phyloP scores from a whole-genome alignment of 2,888 invertebrate genomes.

The Pristionchus exspectatus region DNA sequence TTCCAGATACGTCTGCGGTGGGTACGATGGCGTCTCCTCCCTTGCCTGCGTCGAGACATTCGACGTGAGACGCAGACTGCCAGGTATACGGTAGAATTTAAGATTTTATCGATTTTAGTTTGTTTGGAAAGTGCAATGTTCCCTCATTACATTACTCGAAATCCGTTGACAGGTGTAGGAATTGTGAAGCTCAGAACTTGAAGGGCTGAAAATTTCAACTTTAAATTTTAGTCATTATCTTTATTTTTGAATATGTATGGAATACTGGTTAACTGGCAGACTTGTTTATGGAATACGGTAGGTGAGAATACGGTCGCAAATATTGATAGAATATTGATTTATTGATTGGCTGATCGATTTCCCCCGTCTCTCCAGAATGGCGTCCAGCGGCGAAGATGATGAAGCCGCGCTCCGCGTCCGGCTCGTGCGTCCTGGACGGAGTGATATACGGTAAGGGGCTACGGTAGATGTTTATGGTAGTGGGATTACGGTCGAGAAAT shows the following conservation, averaged over 20 bases:
- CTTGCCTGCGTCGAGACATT: slow-evolving; percentile 87
- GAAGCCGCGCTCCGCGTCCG: slow-evolving; percentile 81
- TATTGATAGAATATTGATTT: neutral
- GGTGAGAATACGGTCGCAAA: no score
- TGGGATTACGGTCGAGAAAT: neutral
- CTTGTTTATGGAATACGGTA: no score
- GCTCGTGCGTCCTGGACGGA: slow-evolving; percentile 80
- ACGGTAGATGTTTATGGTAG: neutral
- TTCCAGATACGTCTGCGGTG: slow-evolving; percentile 72
- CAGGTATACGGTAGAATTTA: slow-evolving; percentile 11
- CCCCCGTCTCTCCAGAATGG: slow-evolving; percentile 75
- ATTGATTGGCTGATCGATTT: neutral
- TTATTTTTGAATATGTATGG: no score
- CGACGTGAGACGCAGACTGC: neutral
- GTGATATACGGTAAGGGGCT: slow-evolving; percentile 78
- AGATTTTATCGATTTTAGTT: neutral
- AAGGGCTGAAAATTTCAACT: neutral
- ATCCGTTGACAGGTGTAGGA: neutral
- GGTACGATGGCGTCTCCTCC: slow-evolving; percentile 84
- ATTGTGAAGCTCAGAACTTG: neutral
- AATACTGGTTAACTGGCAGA: no score
- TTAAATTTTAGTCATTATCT: neutral
- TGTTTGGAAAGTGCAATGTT: slow-evolving; percentile 1
- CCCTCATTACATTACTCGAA: neutral
- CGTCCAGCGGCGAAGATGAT: slow-evolving; percentile 79